Evolutionary conservation across 2,113 vertebrate genomes (phyloP).

Genomic region (Pheucticus melanocephalus): DNA sequence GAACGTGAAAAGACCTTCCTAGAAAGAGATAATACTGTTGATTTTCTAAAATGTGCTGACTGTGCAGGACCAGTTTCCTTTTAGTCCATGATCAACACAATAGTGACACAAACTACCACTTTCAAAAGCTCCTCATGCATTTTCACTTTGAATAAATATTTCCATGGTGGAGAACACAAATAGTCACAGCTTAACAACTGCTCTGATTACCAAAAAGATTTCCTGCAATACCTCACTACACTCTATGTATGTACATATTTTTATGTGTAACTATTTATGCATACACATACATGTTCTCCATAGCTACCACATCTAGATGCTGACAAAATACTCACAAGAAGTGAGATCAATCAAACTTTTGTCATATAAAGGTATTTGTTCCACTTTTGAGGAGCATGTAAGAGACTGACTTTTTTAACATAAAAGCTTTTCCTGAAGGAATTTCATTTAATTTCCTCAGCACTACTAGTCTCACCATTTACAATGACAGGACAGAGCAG

Average conservation of each 20-base stretch:
- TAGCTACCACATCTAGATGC: background rate
- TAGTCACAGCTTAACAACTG: background rate
- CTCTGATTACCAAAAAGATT: background rate
- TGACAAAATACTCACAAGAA: conserved; percentile 20
- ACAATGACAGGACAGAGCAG: conserved; percentile 14
- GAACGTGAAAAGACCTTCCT: background rate
- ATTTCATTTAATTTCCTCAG: conserved; percentile 5
- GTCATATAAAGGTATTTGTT: background rate
- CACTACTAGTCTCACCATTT: background rate
- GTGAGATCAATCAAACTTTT: background rate
- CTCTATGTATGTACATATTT: too few relatives aligned
- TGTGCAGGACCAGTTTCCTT: background rate
- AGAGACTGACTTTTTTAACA: background rate
- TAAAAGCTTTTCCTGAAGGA: background rate
- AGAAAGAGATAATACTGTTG: background rate
- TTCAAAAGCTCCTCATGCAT: background rate
- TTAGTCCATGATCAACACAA: background rate
- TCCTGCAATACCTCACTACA: background rate
- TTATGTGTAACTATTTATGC: background rate
- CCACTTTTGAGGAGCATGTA: background rate
- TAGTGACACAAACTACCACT: conserved; percentile 21
- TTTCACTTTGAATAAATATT: conserved; percentile 28
- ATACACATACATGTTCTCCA: background rate
- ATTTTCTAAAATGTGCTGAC: background rate
- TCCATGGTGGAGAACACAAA: background rate